Conservation (phyloP, 2,888 invertebrate genomes). For the Mamestra brassicae region DNA sequence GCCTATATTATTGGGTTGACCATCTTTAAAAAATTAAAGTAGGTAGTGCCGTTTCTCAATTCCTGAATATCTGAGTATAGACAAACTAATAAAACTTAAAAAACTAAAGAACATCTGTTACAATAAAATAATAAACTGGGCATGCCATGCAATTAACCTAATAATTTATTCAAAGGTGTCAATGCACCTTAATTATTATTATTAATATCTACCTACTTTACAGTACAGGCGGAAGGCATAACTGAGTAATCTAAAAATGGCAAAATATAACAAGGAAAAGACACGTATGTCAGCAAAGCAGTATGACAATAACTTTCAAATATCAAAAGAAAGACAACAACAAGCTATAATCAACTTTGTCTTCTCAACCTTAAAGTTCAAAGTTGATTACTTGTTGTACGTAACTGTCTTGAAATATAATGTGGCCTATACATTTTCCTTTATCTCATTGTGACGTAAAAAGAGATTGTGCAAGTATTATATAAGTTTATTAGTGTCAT, state of each 20-base stretch:
- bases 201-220: constrained; percentile 1
- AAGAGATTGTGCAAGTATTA: constrained; percentile 42
- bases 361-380: constrained; percentile 4
- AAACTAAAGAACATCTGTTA: constrained; percentile 21
- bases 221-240: background rate
- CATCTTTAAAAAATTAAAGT: background rate
- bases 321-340: constrained; percentile 5
- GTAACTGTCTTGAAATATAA: constrained; percentile 20
- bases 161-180: constrained; percentile 26
- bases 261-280: constrained; percentile 16
- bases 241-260: constrained; percentile 33
- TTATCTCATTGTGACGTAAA: constrained; percentile 51
- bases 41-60: background rate
- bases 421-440: constrained; percentile 26
- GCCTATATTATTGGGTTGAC: too few relatives aligned
- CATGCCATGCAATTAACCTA: background rate
- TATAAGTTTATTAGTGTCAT: constrained; percentile 54
- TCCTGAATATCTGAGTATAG: background rate
- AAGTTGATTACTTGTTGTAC: constrained; percentile 25
- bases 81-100: background rate
- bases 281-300: constrained; percentile 24
- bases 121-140: constrained; percentile 2
- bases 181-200: constrained; percentile 27
- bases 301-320: constrained; percentile 35
- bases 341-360: constrained; percentile 15